These are phyloP conservation scores for Addax nasomaculatus DNA, from an alignment of 2,113 vertebrate genomes.

Conservation along the genomic window DNA sequence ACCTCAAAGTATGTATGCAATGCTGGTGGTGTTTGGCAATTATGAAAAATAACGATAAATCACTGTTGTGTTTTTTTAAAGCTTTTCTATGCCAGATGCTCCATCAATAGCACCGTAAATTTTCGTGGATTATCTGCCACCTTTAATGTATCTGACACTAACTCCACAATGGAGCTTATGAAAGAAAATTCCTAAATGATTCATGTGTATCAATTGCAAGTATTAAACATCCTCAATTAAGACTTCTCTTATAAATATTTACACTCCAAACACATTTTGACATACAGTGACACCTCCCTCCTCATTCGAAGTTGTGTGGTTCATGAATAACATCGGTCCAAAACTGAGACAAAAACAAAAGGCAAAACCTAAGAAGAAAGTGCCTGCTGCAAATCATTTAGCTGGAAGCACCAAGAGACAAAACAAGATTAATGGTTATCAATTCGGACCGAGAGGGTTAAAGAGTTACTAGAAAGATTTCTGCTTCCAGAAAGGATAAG, in stretches of 20 bases:
- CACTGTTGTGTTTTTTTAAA: background rate
- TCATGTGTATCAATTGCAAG: background rate
- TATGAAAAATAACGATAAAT: background rate
- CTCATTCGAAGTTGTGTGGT: background rate
- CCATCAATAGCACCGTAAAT: background rate
- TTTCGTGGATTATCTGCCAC: background rate
- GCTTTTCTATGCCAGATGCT: background rate
- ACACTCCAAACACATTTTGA: background rate
- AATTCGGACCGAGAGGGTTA: slow-evolving; percentile 2
- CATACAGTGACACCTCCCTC: background rate
- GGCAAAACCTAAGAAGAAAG: background rate
- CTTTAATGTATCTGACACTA: background rate
- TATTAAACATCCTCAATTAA: background rate
- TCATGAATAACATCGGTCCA: accelerated
- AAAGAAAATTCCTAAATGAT: background rate
- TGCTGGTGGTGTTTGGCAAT: background rate
- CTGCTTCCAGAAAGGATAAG: background rate
- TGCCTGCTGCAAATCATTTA: background rate
- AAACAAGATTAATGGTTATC: accelerated
- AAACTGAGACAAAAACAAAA: background rate
- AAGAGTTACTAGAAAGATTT: background rate
- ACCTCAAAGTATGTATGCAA: background rate
- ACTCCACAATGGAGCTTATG: background rate
- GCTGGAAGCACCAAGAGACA: background rate
- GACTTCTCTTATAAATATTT: background rate